Percentiles rank a stretch among this genome's conserved stretches.
These are phyloP conservation scores for Mico argentatus DNA, from an alignment of 2,797 vertebrate species.

Conservation along the genomic window DNA sequence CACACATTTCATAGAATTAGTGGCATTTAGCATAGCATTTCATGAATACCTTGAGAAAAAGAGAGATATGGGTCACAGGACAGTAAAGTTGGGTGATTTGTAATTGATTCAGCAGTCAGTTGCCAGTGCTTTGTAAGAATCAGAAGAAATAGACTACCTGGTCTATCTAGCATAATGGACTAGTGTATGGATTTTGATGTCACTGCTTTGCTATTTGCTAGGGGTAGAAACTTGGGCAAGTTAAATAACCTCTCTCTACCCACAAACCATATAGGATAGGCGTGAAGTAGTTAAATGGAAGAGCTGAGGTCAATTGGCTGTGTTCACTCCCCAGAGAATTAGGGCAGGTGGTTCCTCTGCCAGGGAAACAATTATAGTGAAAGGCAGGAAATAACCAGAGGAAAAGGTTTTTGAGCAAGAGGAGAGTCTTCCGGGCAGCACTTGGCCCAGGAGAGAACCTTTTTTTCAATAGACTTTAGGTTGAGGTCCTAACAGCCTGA, in stretches of 20 bases:
- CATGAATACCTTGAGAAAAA: slow-evolving; percentile 9
- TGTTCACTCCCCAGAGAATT: neutral
- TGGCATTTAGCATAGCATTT: slow-evolving; percentile 24
- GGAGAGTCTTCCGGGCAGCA: slow-evolving; percentile 7
- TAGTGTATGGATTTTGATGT: neutral
- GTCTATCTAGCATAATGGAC: neutral
- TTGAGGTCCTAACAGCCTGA: neutral
- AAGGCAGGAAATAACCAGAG: slow-evolving; percentile 49
- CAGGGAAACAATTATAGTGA: slow-evolving; percentile 34
- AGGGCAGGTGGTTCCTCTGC: slow-evolving; percentile 58
- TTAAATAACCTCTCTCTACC: neutral
- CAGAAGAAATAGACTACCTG: neutral
- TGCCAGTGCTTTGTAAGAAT: slow-evolving; percentile 14
- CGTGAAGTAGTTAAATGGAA: slow-evolving; percentile 42
- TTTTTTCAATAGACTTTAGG: neutral
- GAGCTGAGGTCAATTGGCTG: neutral
- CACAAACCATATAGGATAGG: neutral
- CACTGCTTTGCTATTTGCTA: neutral
- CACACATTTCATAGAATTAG: slow-evolving; percentile 23
- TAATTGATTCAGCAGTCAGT: neutral
- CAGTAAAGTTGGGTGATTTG: neutral
- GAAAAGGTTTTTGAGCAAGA: slow-evolving; percentile 52
- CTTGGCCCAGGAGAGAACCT: neutral
- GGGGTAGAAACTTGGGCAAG: neutral
- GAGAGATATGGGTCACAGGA: neutral